Percentiles rank a stretch among this genome's conserved stretches.
phyloP scores from a whole-genome alignment of 2,888 invertebrate species.

The Oxycera nigricornis region DNA sequence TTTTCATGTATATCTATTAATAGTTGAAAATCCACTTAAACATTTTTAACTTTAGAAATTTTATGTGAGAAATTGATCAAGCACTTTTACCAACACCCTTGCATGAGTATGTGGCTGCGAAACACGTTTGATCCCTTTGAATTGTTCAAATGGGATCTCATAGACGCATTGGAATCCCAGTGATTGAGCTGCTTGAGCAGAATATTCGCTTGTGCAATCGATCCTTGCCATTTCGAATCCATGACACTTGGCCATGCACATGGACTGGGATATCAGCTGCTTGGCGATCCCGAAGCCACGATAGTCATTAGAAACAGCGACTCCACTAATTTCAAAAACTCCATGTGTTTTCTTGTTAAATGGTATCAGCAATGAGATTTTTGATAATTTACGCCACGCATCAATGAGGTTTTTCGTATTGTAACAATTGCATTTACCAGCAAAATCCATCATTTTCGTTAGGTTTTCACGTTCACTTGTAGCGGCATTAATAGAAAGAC shows the following conservation, averaged over 20 bases:
- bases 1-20: too few relatives aligned
- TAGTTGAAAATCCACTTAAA: too few relatives aligned
- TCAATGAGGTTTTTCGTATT: not conserved
- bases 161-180: conserved; percentile 11
- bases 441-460: not conserved
- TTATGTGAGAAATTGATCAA: not conserved
- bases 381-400: not conserved
- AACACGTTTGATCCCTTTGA: not conserved
- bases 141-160: not conserved
- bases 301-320: conserved; percentile 17
- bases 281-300: conserved; percentile 7
- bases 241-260: conserved; percentile 23
- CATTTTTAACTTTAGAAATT: too few relatives aligned
- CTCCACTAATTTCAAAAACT: not conserved
- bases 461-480: not conserved
- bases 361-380: not conserved
- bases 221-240: conserved; percentile 9
- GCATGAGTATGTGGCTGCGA: not conserved
- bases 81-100: not conserved
- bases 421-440: not conserved
- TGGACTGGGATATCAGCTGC: not conserved
- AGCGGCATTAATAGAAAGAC: not conserved
- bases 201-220: conserved; percentile 12
- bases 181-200: not conserved
- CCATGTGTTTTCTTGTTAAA: not conserved